Percentiles rank a stretch among this genome's conserved stretches.
phyloP scores from a whole-genome alignment of 2,113 vertebrate genomes.

The Epinephelus lanceolatus region DNA sequence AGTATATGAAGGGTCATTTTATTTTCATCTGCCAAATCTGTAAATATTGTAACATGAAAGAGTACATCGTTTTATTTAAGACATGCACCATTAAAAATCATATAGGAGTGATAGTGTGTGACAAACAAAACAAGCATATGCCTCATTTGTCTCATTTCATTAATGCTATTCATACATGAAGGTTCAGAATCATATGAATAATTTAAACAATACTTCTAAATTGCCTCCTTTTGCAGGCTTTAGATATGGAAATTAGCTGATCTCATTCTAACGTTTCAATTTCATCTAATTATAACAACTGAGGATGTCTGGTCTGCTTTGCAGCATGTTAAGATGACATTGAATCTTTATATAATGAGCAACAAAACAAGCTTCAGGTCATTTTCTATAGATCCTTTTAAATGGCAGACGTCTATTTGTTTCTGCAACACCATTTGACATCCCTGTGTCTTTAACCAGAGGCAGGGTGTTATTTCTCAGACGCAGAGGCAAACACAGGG shows the following conservation, averaged over 20 bases:
- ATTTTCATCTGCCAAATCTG: not conserved
- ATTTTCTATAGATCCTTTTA: not conserved
- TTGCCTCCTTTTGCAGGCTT: not conserved
- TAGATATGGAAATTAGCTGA: conserved; percentile 5
- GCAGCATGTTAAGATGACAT: not conserved
- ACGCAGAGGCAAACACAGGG: conserved; percentile 13
- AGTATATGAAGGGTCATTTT: not conserved
- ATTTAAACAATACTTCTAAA: not conserved
- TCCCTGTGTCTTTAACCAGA: not conserved
- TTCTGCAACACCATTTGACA: not conserved
- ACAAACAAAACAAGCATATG: not conserved
- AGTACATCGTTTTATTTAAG: not conserved
- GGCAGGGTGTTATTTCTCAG: conserved; percentile 7
- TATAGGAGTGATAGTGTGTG: not conserved
- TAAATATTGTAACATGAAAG: too few species aligned
- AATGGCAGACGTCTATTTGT: not conserved
- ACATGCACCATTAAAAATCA: not conserved
- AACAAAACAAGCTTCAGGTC: not conserved
- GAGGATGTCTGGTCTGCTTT: not conserved
- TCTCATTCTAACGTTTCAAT: not conserved
- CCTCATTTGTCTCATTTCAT: not conserved
- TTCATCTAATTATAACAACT: not conserved
- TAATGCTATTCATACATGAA: not conserved
- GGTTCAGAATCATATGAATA: not conserved
- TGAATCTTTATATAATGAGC: not conserved